Conservation (phyloP, 2,113 vertebrate genomes). For the Eulemur rufifrons region DNA sequence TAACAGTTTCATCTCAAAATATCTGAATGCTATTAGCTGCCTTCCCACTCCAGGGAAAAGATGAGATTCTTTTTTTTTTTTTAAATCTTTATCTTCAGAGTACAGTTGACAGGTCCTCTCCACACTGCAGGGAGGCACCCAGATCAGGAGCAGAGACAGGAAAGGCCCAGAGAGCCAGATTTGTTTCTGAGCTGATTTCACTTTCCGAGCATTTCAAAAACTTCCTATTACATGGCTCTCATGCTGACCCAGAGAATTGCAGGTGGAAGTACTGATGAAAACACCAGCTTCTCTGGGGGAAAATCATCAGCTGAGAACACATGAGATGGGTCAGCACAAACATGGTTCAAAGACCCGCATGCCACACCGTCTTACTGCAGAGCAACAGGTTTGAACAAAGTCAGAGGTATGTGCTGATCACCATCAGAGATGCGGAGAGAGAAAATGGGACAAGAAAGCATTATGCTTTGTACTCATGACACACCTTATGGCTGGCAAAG, state of each 20-base stretch:
- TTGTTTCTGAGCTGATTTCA: slow-evolving; percentile 2
- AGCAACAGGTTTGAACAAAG: neutral
- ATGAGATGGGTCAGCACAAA: neutral
- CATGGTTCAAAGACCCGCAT: neutral
- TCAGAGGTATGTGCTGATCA: neutral
- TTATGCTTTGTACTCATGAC: neutral
- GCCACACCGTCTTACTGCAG: neutral
- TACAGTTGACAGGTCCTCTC: slow-evolving; percentile 35
- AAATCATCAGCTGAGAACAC: neutral
- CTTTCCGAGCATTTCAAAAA: slow-evolving; percentile 27
- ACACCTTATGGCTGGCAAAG: neutral
- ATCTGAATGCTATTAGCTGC: slow-evolving; percentile 72
- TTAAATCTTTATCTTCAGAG: neutral
- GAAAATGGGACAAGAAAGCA: neutral
- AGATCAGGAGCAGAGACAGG: neutral
- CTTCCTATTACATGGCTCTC: neutral
- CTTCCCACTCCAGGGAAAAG: slow-evolving; percentile 66
- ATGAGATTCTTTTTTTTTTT: neutral
- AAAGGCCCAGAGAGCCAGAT: neutral
- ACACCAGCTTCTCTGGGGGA: neutral
- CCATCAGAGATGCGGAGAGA: neutral
- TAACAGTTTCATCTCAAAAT: slow-evolving; percentile 78
- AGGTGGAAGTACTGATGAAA: neutral
- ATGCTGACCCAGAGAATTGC: neutral
- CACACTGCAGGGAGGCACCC: neutral